Evolutionary conservation across 2,797 vertebrate species (phyloP).

Genomic region (Clarias pachynema): DNA sequence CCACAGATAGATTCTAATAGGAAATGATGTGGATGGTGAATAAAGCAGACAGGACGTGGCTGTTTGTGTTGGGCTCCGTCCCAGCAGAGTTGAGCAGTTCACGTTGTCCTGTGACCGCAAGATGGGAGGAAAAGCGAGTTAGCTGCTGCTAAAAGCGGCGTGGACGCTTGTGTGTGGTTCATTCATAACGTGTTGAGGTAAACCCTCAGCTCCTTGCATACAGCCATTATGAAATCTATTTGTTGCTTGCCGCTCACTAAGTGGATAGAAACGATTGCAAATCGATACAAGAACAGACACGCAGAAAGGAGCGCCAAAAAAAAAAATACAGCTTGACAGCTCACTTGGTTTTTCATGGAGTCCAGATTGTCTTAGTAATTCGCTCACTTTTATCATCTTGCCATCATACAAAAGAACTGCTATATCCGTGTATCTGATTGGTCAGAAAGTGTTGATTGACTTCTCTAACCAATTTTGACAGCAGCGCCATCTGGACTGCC

Average conservation of each 20-base stretch:
- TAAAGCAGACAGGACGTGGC: constrained; percentile 59
- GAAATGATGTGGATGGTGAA: constrained; percentile 55
- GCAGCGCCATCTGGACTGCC: background rate
- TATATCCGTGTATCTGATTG: background rate
- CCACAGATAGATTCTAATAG: constrained; percentile 59
- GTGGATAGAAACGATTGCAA: constrained; percentile 45
- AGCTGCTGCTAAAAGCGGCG: constrained; percentile 50
- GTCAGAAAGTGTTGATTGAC: background rate
- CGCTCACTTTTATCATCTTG: background rate
- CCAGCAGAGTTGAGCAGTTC: constrained; percentile 56
- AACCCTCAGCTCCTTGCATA: constrained; percentile 44
- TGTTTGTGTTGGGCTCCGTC: constrained; percentile 58
- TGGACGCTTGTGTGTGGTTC: constrained; percentile 51
- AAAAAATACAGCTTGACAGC: background rate
- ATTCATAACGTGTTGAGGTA: constrained; percentile 58
- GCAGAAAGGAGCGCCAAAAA: background rate
- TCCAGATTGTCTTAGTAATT: background rate
- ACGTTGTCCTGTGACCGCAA: constrained; percentile 52
- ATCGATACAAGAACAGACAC: constrained; percentile 50
- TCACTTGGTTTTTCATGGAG: constrained; percentile 22
- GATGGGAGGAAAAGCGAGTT: constrained; percentile 49
- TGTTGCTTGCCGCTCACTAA: constrained; percentile 41
- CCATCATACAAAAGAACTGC: too few relatives aligned
- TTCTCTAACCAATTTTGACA: background rate
- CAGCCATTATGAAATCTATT: constrained; percentile 58